phyloP scores from a whole-genome alignment of 2,888 invertebrate species.

The Serripes groenlandicus region DNA sequence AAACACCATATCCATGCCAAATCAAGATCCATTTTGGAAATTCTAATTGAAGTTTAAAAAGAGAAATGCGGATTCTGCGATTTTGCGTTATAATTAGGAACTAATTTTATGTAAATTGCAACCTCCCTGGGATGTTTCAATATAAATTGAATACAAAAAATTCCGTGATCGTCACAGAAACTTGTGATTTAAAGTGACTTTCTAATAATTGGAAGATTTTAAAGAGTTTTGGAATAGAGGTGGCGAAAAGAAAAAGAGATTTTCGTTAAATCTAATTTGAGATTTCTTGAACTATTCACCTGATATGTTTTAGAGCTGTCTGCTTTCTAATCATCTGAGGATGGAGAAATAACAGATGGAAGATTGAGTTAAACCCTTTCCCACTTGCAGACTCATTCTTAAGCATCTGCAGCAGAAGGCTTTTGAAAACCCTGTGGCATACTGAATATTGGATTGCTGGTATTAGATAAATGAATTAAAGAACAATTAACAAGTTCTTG shows the following conservation, averaged over 20 bases:
- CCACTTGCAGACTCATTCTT: neutral
- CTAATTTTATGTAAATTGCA: slow-evolving; percentile 22
- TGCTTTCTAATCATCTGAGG: too few species aligned
- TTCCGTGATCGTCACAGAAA: slow-evolving; percentile 19
- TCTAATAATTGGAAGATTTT: slow-evolving; percentile 16
- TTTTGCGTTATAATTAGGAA: slow-evolving; percentile 17
- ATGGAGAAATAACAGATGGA: too few species aligned
- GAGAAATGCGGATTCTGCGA: slow-evolving; percentile 16
- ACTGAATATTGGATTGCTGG: too few species aligned
- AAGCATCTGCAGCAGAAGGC: neutral
- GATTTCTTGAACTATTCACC: too few species aligned
- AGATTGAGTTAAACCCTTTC: neutral
- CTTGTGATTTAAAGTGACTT: slow-evolving; percentile 16
- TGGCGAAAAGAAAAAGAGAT: neutral
- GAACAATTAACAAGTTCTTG: too few species aligned
- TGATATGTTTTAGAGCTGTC: too few species aligned
- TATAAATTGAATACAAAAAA: slow-evolving; percentile 13
- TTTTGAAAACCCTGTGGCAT: neutral
- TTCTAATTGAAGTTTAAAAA: slow-evolving; percentile 20
- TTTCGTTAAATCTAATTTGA: too few species aligned
- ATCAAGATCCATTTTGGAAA: slow-evolving; percentile 13
- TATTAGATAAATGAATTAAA: too few species aligned
- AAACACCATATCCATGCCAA: slow-evolving; percentile 1
- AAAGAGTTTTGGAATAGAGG: slow-evolving; percentile 10
- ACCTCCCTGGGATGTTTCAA: slow-evolving; percentile 18